Evolutionary conservation across 2,797 vertebrate genomes (phyloP), one percentile per base, ranked within the genome.

Genomic region (Gymnoscopelus braueri): DNA sequence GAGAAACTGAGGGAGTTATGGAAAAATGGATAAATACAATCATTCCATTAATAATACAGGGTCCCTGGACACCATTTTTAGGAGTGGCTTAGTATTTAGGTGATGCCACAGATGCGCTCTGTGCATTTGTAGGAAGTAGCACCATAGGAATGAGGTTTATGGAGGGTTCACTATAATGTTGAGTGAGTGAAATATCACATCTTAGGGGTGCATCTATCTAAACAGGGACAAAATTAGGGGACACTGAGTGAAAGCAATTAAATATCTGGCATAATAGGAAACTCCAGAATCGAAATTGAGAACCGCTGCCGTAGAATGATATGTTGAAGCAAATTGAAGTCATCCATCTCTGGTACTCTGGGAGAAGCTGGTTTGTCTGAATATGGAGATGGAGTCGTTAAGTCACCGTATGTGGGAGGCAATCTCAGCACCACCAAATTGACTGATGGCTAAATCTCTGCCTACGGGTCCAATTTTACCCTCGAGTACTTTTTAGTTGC

Each of bases 261-360:
- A 7, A 39, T 44, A 44, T 44, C 39, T 44, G 39, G 39, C 39
- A 44, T 2, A 9, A 44, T 44, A 44, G 9, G 39, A 44, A 44
- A 44, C 39, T 10, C 8, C 39, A 44, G 39, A 10, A 44, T 44
- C 7, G 39, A 44, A 44, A 44, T 8, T 44, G 35, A 5, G 35
- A 35, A 35, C 35, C 6, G 5, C 35, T 39, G 35, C 35, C 35
- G 2, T 39, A 39, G 12, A n/a, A 24, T 15, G 15, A 23, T 49
- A 3, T 32, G 57, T 32, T 19, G 14, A 19, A 1, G 24, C 23
- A 11, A 44, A n/a, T 65, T 23, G 29, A 24, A 12, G 14, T 60
- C 47, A 73, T 77, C 26, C n/a, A 57, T 78, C 68, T 66, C 32
- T 64, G 35, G 53, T n/a, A 61, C 68, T 62, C 32, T 64, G 35